phyloP scores from a whole-genome alignment of 2,797 vertebrate genomes.

The Acipenser oxyrinchus region DNA sequence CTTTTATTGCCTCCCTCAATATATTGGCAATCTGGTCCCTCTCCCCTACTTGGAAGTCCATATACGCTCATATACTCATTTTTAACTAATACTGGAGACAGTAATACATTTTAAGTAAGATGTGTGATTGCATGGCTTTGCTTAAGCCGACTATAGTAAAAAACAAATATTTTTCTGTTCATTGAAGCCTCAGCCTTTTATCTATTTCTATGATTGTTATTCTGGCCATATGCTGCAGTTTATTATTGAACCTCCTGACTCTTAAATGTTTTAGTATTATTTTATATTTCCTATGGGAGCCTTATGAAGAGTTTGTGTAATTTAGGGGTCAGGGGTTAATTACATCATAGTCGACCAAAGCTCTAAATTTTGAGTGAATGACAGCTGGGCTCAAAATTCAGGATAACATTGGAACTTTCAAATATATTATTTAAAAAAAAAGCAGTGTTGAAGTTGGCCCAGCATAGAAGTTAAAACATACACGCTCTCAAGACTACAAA shows the following conservation, averaged over 20 bases:
- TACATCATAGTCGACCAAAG: neutral
- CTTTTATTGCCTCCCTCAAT: too few relatives aligned
- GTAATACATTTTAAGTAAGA: neutral
- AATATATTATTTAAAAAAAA: neutral
- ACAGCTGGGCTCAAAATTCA: conserved; percentile 2
- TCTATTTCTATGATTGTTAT: neutral
- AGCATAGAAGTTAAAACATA: neutral
- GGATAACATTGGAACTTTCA: neutral
- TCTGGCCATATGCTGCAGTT: neutral
- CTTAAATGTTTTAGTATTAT: conserved; percentile 2
- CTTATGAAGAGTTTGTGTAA: conserved; percentile 6
- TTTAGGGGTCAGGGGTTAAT: conserved; percentile 11
- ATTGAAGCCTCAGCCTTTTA: neutral
- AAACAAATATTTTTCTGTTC: neutral
- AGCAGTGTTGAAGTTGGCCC: too few relatives aligned
- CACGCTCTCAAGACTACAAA: neutral
- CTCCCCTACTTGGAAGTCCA: too few relatives aligned
- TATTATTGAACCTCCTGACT: neutral
- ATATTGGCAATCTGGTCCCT: too few relatives aligned
- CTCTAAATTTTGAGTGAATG: conserved; percentile 4
- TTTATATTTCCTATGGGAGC: conserved; percentile 9
- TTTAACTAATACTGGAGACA: neutral
- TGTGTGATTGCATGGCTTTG: neutral
- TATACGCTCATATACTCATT: too few relatives aligned
- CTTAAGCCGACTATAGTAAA: neutral